Base-by-base conservation (phyloP, 1,140 invertebrate genomes). In the Latrodectus geometricus region DNA sequence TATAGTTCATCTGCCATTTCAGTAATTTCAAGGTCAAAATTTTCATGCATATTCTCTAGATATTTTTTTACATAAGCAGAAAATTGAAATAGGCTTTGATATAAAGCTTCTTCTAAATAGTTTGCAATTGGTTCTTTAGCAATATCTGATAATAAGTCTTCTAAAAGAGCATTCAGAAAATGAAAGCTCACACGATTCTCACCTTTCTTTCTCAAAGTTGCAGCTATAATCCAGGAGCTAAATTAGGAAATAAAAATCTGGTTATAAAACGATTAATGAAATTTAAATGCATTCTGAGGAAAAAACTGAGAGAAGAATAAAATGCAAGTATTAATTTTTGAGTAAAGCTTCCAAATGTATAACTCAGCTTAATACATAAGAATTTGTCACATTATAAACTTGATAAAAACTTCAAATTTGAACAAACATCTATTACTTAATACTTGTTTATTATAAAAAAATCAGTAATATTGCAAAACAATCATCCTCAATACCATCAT, bases 161-260 rank as follows among this genome's bases (percentile, higher is more conserved):
- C 77, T 35, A 87, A 74, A 50, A 87, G 69, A 17, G 12, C 23
- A 23, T 75, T 20, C 23, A 87, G 56, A 9, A 87, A 80, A 11
- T 66, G 50, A 80, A 79, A 87, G 68, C 85, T 79, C 11, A 87
- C 66, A n/a, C 77, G 68, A 11, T 80, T 21, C 23, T 87, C 85
- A 23, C 78, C 15, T 17, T 76, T 61, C 15, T 80, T 75, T 66
- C 66, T 87, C 70, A 87, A 17, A n/a, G 85, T n/a, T 50, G 76
- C 78, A 50, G 85, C 61, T n/a, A 87, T n/a, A 49, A 87, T 35
- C 85, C 85, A 87, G 2, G 85, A 79, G 56, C 85, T 87, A 61
- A 61, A 61, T 35, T 35, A 35, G 5, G 5, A 35, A 3, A 35
- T 5, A 1, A 35, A 35, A 35, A 35, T 3, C n/a, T n/a, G n/a